A percentile compares a stretch with the other conserved stretches of the same genome.
Evolutionary conservation across 2,797 vertebrate species (phyloP).

Genomic region (Alfaro cultratus): DNA sequence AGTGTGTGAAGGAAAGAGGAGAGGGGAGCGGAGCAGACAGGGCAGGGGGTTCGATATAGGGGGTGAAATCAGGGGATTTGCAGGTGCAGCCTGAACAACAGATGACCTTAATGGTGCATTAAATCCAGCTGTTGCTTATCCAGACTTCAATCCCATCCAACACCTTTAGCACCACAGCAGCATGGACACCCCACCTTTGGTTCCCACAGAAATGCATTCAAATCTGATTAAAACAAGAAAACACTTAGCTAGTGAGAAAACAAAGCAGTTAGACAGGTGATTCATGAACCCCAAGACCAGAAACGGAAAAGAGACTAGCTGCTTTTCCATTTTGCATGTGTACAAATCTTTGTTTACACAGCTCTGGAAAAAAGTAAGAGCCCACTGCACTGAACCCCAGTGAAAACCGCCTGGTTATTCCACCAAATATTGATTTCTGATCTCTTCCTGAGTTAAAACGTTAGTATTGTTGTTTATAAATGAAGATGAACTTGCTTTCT

Average conservation of each 20-base stretch:
- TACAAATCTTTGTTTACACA: too few relatives aligned
- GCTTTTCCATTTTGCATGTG: too few relatives aligned
- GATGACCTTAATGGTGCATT: conserved; percentile 81
- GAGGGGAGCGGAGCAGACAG: conserved; percentile 56
- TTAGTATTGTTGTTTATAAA: too few relatives aligned
- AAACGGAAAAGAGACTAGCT: conserved; percentile 21
- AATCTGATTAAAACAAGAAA: neutral
- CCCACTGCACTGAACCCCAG: too few relatives aligned
- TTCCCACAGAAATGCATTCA: conserved; percentile 52
- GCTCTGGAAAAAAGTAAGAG: too few relatives aligned
- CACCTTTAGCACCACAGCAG: conserved; percentile 51
- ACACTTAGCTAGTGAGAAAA: neutral
- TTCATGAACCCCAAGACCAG: conserved; percentile 41
- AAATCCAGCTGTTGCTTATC: conserved; percentile 83
- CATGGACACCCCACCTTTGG: conserved; percentile 16
- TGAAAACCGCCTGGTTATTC: too few relatives aligned
- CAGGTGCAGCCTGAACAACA: conserved; percentile 83
- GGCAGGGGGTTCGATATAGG: conserved; percentile 41
- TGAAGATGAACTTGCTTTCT: too few relatives aligned
- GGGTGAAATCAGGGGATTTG: conserved; percentile 64
- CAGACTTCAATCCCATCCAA: conserved; percentile 70
- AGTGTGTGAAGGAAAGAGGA: conserved; percentile 54
- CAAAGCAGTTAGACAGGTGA: conserved; percentile 11
- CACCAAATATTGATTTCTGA: too few relatives aligned
- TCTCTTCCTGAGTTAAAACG: too few relatives aligned